phyloP scores from a whole-genome alignment of 2,113 vertebrate species.

The Gadus chalcogrammus region DNA sequence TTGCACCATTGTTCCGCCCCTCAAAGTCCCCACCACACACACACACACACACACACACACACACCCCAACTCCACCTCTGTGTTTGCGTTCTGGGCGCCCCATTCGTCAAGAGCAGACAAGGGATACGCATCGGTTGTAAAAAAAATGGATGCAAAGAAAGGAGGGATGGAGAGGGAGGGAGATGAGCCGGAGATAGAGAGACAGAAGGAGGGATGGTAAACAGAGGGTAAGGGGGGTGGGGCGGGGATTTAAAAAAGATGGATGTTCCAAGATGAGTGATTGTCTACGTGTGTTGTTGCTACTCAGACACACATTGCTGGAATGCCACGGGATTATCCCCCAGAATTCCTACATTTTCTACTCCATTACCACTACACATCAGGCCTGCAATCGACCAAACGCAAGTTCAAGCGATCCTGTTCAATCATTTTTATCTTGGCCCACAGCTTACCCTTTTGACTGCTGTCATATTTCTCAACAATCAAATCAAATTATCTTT shows the following conservation, averaged over 20 bases:
- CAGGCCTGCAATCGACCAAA: background rate
- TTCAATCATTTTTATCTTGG: too few relatives aligned
- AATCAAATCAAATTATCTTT: too few relatives aligned
- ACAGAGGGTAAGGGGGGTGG: background rate
- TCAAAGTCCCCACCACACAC: too few relatives aligned
- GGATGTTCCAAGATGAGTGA: conserved; percentile 46
- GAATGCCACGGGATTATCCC: conserved; percentile 46
- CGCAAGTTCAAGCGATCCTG: too few relatives aligned
- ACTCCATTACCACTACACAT: background rate
- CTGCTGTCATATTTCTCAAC: too few relatives aligned
- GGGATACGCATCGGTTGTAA: background rate
- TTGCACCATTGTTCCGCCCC: too few relatives aligned
- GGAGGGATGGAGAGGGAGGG: background rate
- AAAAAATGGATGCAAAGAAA: background rate
- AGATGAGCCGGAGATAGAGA: background rate
- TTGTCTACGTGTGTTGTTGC: conserved; percentile 54
- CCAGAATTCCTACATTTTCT: background rate
- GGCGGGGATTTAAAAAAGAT: conserved; percentile 20
- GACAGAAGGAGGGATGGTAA: background rate
- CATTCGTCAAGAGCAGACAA: background rate
- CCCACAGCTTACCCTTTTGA: too few relatives aligned
- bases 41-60: too few relatives aligned
- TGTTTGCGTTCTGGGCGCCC: too few relatives aligned
- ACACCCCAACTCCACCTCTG: too few relatives aligned
- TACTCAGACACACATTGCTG: conserved; percentile 67